Conservation (phyloP, 2,113 vertebrate species). For the Syngnathus typhle region DNA sequence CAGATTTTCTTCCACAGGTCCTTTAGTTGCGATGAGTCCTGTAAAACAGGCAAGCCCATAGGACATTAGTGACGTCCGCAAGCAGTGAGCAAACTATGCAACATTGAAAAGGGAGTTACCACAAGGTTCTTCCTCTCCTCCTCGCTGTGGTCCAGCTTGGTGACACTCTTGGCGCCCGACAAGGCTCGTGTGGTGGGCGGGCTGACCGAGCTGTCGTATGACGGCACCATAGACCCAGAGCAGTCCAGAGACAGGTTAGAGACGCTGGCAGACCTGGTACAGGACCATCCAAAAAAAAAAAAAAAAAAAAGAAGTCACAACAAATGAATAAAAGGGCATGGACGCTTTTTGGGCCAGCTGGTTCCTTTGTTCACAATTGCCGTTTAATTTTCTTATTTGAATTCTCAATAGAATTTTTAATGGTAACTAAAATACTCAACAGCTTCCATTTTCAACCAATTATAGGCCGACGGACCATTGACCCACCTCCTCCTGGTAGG, state of each 20-base stretch:
- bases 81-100: neutral
- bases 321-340: neutral
- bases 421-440: too few species aligned
- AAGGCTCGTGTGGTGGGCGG: constrained; percentile 82
- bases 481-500: constrained; percentile 87
- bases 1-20: constrained; percentile 98
- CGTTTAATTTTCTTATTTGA: too few species aligned
- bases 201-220: constrained; percentile 88
- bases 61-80: neutral
- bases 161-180: constrained; percentile 64
- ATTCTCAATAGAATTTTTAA: too few species aligned
- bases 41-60: neutral
- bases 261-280: constrained; percentile 85
- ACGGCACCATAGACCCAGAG: constrained; percentile 83
- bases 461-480: neutral
- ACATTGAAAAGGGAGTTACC: constrained; percentile 61
- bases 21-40: constrained; percentile 95
- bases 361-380: too few species aligned
- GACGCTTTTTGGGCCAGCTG: too few species aligned
- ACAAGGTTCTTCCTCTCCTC: constrained; percentile 95
- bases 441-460: neutral
- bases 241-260: constrained; percentile 89
- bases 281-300: neutral
- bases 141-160: constrained; percentile 79
- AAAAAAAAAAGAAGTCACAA: neutral